phyloP scores from a whole-genome alignment of 1,140 invertebrate species.

The Eriocheir sinensis region DNA sequence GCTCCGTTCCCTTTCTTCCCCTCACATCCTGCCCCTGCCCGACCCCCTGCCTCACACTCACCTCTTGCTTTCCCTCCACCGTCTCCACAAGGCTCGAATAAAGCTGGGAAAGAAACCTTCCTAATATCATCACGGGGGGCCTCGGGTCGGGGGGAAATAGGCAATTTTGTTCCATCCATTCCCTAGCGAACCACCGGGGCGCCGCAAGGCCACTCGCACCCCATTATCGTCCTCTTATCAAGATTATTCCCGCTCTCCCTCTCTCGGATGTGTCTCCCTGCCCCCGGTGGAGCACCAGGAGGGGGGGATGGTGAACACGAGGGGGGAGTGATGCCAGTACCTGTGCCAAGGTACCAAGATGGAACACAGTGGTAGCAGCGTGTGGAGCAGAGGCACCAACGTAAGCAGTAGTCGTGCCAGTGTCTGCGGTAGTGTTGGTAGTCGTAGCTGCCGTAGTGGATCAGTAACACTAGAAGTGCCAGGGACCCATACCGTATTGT shows the following conservation, averaged over 20 bases:
- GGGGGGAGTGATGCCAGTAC: too few relatives aligned
- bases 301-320: neutral
- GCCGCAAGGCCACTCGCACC: constrained; percentile 6
- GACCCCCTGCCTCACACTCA: neutral
- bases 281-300: neutral
- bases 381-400: too few relatives aligned
- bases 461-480: neutral
- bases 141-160: neutral
- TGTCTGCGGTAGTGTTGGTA: neutral
- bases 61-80: neutral
- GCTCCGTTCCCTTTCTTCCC: neutral
- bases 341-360: too few relatives aligned
- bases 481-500: too few relatives aligned
- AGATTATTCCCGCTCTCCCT: constrained; percentile 1
- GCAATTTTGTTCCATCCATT: constrained; percentile 6
- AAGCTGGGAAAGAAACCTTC: constrained; percentile 24
- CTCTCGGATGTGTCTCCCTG: neutral
- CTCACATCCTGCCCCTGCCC: neutral
- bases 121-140: constrained; percentile 12
- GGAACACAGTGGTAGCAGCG: neutral
- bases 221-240: constrained; percentile 24
- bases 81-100: neutral
- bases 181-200: neutral
- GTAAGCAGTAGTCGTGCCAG: neutral
- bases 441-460: neutral